These are phyloP conservation scores for Pomatostomus ruficeps DNA, from an alignment of 2,113 vertebrate species.

Conservation along the genomic window DNA sequence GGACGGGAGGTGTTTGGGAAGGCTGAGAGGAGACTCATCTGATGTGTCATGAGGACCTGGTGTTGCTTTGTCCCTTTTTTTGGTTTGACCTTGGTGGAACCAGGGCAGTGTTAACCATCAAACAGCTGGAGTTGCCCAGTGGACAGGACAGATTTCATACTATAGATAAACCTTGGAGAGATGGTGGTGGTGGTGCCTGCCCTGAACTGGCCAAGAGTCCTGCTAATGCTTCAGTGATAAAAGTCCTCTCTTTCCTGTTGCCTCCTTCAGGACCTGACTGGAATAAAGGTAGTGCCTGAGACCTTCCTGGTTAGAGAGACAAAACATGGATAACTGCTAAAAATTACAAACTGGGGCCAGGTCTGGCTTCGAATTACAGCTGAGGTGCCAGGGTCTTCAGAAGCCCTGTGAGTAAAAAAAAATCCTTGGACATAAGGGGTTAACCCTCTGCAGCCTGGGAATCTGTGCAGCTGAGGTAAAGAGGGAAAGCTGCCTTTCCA, in stretches of 20 bases:
- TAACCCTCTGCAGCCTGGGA: not conserved
- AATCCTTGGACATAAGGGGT: fast-evolving
- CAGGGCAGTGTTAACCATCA: not conserved
- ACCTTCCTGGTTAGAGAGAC: not conserved
- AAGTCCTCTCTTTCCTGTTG: not conserved
- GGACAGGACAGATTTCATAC: not conserved
- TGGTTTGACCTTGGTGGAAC: not conserved
- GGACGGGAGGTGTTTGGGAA: not conserved
- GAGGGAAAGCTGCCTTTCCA: not conserved
- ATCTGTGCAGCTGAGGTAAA: not conserved
- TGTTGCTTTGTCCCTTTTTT: not conserved
- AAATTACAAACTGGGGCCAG: not conserved
- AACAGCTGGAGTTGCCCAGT: not conserved
- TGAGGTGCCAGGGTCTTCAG: not conserved
- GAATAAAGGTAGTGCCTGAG: not conserved
- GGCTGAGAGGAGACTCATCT: not conserved
- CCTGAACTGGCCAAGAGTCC: not conserved
- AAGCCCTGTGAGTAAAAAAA: not conserved
- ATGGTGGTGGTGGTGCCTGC: not conserved
- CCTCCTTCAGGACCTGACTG: not conserved
- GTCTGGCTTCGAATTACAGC: not conserved
- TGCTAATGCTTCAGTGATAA: not conserved
- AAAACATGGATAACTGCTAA: not conserved
- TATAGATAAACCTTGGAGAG: not conserved
- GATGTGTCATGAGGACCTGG: not conserved